Evolutionary conservation across 2,888 invertebrate genomes (phyloP).

Genomic region (Morpho deidamia): DNA sequence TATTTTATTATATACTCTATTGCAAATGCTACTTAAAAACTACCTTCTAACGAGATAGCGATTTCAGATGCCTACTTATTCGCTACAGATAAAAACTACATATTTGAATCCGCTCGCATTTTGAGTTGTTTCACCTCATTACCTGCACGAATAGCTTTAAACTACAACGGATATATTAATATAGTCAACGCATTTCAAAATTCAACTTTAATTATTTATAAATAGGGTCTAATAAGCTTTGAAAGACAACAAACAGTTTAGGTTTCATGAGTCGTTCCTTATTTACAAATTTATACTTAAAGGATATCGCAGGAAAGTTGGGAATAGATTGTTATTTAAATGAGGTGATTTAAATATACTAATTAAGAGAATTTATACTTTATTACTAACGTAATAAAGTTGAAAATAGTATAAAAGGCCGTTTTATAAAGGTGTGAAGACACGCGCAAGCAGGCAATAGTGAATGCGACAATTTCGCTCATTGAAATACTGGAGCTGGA

Average conservation of each 20-base stretch:
- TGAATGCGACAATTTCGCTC: conserved; percentile 67
- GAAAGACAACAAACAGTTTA: conserved; percentile 19
- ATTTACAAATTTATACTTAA: conserved; percentile 65
- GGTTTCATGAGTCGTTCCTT: conserved; percentile 37
- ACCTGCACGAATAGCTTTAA: conserved; percentile 58
- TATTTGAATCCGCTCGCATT: conserved; percentile 48
- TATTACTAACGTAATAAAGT: conserved; percentile 25
- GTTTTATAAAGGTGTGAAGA: conserved; percentile 56
- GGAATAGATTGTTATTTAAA: conserved; percentile 53
- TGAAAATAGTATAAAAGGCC: conserved; percentile 23
- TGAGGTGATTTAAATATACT: conserved; percentile 27
- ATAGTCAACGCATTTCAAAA: conserved; percentile 24
- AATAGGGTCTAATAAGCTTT: conserved; percentile 22
- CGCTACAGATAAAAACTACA: conserved; percentile 38
- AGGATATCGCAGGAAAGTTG: conserved; percentile 54
- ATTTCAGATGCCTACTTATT: conserved; percentile 33
- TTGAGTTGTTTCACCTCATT: conserved; percentile 70
- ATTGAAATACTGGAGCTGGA: conserved; percentile 56
- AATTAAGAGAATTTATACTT: conserved; percentile 27
- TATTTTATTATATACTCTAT: not conserved
- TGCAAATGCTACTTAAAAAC: conserved; percentile 8
- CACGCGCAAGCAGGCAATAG: conserved; percentile 40
- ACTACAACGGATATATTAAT: conserved; percentile 22
- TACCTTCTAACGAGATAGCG: conserved; percentile 30
- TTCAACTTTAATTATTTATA: conserved; percentile 3